These are phyloP conservation scores for Coturnix japonica DNA, from an alignment of 2,113 vertebrate species.

Conservation along the genomic window DNA sequence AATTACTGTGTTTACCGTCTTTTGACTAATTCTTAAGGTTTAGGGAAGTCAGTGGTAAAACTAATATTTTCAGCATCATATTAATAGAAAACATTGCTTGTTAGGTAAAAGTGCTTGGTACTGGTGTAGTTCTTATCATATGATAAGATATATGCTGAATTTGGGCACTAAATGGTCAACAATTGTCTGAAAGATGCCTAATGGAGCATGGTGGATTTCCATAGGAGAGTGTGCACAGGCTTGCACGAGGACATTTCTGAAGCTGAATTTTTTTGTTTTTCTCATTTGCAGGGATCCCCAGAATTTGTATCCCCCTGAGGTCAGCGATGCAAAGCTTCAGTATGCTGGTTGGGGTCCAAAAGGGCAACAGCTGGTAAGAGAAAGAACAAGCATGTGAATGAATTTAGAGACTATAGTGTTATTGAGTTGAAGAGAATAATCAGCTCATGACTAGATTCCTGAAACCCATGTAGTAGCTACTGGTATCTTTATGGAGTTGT, in stretches of 20 bases:
- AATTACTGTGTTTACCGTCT: background rate
- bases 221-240: background rate
- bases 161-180: background rate
- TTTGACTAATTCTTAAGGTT: constrained; percentile 7
- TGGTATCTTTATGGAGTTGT: background rate
- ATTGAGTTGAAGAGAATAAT: background rate
- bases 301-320: constrained; percentile 94
- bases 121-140: background rate
- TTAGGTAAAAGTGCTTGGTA: background rate
- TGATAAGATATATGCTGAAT: background rate
- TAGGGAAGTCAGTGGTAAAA: background rate
- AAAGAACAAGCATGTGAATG: background rate
- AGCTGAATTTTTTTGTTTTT: constrained; percentile 39
- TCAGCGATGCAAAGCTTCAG: constrained; percentile 92
- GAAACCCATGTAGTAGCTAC: background rate
- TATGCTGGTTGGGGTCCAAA: constrained; percentile 96
- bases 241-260: background rate
- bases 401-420: background rate
- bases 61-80: background rate
- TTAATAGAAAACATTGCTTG: background rate
- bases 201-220: background rate
- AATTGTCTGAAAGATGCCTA: background rate
- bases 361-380: constrained; percentile 96
- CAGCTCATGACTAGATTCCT: background rate
- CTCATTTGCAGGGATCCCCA: constrained; percentile 86